phyloP scores from a whole-genome alignment of 2,797 vertebrate species.

The Acrossocheilus fasciatus region DNA sequence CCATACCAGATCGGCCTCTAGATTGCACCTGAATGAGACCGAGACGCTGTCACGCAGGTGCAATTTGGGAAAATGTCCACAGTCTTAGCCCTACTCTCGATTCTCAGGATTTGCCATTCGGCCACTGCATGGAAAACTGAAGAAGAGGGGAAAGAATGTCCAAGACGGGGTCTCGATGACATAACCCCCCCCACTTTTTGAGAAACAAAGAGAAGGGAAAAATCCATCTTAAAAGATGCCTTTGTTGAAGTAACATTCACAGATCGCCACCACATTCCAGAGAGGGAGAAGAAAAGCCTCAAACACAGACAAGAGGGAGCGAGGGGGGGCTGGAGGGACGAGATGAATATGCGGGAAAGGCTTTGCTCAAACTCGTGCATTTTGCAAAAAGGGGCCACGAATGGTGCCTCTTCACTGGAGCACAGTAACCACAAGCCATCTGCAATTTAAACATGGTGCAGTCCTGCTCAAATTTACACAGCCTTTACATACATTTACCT shows the following conservation, averaged over 20 bases:
- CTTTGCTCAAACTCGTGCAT: constrained; percentile 10
- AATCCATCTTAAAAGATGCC: constrained; percentile 62
- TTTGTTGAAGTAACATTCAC: constrained; percentile 65
- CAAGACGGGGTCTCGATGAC: constrained; percentile 40
- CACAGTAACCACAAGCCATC: constrained; percentile 33
- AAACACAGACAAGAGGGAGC: constrained; percentile 24
- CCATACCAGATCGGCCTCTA: constrained; percentile 6
- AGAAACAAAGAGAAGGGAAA: constrained; percentile 49
- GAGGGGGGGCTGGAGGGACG: constrained; percentile 4
- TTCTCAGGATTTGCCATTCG: constrained; percentile 28
- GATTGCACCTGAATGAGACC: constrained; percentile 53
- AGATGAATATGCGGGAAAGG: constrained; percentile 44
- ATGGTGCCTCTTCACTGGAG: constrained; percentile 21
- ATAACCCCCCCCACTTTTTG: constrained; percentile 39
- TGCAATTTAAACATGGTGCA: constrained; percentile 3
- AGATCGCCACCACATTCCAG: constrained; percentile 62
- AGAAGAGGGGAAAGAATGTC: constrained; percentile 1
- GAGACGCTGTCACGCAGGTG: constrained; percentile 14
- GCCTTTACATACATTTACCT: not conserved
- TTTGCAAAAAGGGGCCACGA: constrained; percentile 44
- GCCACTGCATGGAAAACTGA: constrained; percentile 33
- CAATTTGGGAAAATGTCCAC: not conserved
- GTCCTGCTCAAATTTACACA: constrained; percentile 7
- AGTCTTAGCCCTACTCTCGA: not conserved
- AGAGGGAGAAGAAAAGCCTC: constrained; percentile 58